Evolutionary conservation across 2,797 vertebrate genomes (phyloP), one percentile per base, ranked within the genome.

Genomic region (Onychomys arenicola): DNA sequence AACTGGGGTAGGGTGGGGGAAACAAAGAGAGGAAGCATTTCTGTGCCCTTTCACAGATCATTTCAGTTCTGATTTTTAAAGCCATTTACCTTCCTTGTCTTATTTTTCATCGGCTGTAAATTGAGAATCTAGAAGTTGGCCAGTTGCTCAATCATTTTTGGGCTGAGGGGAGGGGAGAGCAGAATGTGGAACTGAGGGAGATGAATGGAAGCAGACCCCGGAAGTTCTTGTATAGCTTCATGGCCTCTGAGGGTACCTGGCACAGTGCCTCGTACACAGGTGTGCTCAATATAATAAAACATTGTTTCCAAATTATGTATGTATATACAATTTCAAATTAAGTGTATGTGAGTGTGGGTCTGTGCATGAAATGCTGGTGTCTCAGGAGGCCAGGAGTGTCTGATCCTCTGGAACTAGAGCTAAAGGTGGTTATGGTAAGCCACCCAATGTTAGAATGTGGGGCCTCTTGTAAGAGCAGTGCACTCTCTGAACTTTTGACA

Each of bases 31-130:
- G 34, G 43, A 57, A 16, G 61, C 17, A 0, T 43, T 55, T 75
- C 34, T 19, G 0, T 90, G 87, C 76, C 40, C 43, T 80, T 81
- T 52, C 40, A 3, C 17, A 57, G 80, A 57, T 52, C 34, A 32
- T 55, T 40, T 78, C 71, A 55, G 0, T 77, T 95, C n/a, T 65
- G 86, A 65, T n/a, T 84, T 46, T 55, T 43, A 84, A 57, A 71
- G 65, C 65, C 63, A 7, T 75, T 67, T 88, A 69, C 37, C 37
- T 90, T 80, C 76, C 57, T 0, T 46, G 4, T 52, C 92, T 91
- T 78, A 43, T 55, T 97, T 95, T 85, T 96, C 78, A n/a, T 88
- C 85, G 92, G 61, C 25, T 93, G 0, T 61, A 16, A 65, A 29
- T 94, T 1, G 43, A 49, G 86, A 57, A 84, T 93, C 52, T 61